A percentile compares a stretch with the other conserved stretches of the same genome.
Conservation (phyloP, 2,888 invertebrate genomes). For the Hyposoter dolosus region DNA sequence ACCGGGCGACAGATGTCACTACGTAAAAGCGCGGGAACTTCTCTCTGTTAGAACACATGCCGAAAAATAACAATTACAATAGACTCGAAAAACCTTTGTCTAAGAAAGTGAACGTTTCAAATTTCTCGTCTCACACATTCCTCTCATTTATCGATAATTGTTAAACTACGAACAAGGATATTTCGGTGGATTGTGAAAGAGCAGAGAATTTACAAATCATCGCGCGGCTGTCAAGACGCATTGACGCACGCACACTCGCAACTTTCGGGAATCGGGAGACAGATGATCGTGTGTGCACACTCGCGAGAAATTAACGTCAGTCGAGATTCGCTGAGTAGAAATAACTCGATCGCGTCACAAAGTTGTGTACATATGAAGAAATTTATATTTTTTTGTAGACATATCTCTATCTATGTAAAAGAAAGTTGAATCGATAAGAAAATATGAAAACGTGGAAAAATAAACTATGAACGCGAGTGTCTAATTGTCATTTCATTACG, state of each 20-base stretch:
- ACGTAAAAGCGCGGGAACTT: conserved; percentile 1
- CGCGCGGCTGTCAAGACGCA: neutral
- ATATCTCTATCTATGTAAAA: neutral
- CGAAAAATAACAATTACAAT: neutral
- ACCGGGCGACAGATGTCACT: neutral
- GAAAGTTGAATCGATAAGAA: conserved; percentile 1
- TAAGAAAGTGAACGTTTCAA: neutral
- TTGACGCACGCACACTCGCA: neutral
- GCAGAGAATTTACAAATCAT: neutral
- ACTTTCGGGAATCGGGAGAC: neutral
- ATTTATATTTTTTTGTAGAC: conserved; percentile 4
- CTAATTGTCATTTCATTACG: conserved; percentile 12
- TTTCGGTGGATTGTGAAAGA: neutral
- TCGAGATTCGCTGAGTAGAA: neutral
- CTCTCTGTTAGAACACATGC: neutral
- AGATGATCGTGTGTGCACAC: neutral
- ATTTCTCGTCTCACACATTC: neutral
- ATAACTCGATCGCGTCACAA: neutral
- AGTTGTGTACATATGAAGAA: neutral
- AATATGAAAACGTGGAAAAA: conserved; percentile 16
- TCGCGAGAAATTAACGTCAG: neutral
- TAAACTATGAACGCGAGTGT: neutral
- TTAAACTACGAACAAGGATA: neutral
- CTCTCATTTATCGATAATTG: neutral
- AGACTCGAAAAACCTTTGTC: neutral